A percentile compares a stretch with the other conserved stretches of the same genome.
Conservation (phyloP, 2,888 invertebrate genomes). For the Drosophila percnosoma region DNA sequence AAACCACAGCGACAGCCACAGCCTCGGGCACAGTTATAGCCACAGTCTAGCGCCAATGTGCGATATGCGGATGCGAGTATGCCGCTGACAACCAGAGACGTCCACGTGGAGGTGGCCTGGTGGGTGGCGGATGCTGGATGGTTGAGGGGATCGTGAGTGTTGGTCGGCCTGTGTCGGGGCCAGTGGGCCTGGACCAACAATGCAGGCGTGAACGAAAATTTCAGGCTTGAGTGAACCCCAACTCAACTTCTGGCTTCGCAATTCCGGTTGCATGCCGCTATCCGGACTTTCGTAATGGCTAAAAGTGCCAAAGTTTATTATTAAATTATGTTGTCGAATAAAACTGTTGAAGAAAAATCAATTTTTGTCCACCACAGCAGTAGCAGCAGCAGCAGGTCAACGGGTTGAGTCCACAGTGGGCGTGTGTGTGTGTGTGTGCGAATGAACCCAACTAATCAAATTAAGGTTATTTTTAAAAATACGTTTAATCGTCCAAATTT, state of each 20-base stretch:
- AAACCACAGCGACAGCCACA: constrained; percentile 26
- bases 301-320: constrained; percentile 78
- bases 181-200: constrained; percentile 54
- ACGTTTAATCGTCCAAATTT: constrained; percentile 36
- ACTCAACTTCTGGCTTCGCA: constrained; percentile 38
- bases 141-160: constrained; percentile 19
- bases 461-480: constrained; percentile 67
- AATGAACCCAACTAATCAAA: constrained; percentile 76
- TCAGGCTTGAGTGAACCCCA: constrained; percentile 65
- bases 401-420: constrained; percentile 15
- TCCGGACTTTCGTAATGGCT: constrained; percentile 53
- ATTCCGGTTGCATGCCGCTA: constrained; percentile 42
- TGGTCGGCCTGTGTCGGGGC: constrained; percentile 17
- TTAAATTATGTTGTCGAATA: constrained; percentile 74
- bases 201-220: constrained; percentile 75
- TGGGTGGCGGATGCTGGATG: constrained; percentile 26
- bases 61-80: constrained; percentile 32
- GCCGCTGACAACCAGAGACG: constrained; percentile 46
- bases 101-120: not conserved
- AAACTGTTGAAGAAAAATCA: constrained; percentile 72
- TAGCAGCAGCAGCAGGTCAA: constrained; percentile 13
- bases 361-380: constrained; percentile 51
- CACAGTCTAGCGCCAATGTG: constrained; percentile 37
- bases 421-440: constrained; percentile 45
- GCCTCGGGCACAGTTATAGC: constrained; percentile 16